A percentile compares a stretch with the other conserved stretches of the same genome.
phyloP scores from a whole-genome alignment of 2,888 invertebrate genomes.

The Microplitis manilae region DNA sequence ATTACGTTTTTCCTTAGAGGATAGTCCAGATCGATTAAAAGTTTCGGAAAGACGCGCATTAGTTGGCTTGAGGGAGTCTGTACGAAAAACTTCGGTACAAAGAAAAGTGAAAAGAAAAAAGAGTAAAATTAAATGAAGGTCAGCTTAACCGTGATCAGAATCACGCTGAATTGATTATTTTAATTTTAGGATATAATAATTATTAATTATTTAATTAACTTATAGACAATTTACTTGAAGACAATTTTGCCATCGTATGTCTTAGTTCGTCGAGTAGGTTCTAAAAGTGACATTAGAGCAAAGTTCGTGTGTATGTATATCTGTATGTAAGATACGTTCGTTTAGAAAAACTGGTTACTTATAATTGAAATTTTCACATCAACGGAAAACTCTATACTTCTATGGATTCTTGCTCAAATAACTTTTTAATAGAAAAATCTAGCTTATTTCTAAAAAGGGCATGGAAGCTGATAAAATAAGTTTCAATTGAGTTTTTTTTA shows the following conservation, averaged over 20 bases:
- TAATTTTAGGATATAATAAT: not conserved
- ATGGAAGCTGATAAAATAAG: not conserved
- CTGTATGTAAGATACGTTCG: no score
- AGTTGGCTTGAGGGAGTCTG: conserved; percentile 32
- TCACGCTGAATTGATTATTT: not conserved
- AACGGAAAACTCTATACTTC: no score
- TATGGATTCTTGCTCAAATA: no score
- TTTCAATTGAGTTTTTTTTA: not conserved
- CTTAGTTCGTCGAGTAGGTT: no score
- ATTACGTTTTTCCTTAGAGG: conserved; percentile 21
- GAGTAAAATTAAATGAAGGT: conserved; percentile 5
- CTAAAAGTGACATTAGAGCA: no score
- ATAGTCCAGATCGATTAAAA: conserved; percentile 48
- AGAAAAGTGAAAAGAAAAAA: not conserved
- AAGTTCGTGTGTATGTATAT: no score
- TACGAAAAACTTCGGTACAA: conserved; percentile 8
- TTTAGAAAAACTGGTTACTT: no score
- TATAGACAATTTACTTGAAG: no score
- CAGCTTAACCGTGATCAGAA: not conserved
- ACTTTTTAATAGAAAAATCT: conserved; percentile 41
- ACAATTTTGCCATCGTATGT: no score
- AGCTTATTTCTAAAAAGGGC: conserved; percentile 35
- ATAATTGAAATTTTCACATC: no score
- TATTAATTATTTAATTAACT: no score
- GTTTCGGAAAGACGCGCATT: conserved; percentile 46